phyloP scores from a whole-genome alignment of 2,797 vertebrate species.

The Acrossocheilus wenchowensis region DNA sequence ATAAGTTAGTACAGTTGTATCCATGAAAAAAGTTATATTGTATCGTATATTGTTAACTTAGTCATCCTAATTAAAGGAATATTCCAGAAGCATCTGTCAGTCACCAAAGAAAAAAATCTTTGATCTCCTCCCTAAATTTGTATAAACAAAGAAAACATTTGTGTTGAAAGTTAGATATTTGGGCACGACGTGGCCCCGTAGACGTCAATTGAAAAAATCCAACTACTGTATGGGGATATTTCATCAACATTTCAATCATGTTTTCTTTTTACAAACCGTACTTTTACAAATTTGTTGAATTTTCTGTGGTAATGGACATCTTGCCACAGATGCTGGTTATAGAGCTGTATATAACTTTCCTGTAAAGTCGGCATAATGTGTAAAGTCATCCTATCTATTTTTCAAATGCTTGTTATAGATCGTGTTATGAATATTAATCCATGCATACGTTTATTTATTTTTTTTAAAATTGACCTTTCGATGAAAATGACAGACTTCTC shows the following conservation, averaged over 20 bases:
- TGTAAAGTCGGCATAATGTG: background rate
- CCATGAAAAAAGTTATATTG: background rate
- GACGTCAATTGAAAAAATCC: background rate
- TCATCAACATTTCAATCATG: background rate
- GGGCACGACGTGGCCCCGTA: background rate
- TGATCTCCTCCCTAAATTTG: background rate
- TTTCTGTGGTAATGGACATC: background rate
- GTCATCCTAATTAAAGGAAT: background rate
- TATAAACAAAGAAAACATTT: background rate
- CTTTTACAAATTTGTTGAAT: background rate
- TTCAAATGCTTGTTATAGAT: background rate
- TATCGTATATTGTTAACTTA: background rate
- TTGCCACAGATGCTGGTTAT: background rate
- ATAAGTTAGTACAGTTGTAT: background rate
- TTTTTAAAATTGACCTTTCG: background rate
- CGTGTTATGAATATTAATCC: background rate
- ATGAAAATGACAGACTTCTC: background rate
- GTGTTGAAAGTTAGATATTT: background rate
- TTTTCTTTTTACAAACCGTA: background rate
- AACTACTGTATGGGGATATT: background rate
- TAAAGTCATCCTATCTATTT: background rate
- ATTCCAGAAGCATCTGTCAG: background rate
- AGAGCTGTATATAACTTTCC: background rate
- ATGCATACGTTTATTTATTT: background rate
- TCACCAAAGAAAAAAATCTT: background rate